A percentile compares a stretch with the other conserved stretches of the same genome.
Conservation (phyloP, 2,888 invertebrate species). For the Lobophora halterata region DNA sequence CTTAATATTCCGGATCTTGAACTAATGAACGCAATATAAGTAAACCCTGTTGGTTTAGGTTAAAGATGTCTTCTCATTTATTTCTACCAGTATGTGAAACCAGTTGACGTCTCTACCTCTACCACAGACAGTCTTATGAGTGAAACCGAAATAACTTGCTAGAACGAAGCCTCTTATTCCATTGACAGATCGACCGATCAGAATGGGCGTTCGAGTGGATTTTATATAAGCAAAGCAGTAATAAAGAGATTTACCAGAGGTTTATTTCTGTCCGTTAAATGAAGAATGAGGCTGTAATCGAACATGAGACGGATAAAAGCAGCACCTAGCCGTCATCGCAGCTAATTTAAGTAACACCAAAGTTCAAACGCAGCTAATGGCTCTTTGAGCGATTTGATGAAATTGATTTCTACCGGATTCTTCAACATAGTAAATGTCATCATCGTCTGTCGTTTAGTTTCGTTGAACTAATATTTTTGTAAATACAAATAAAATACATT, state of each 20-base stretch:
- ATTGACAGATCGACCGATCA: too few species aligned
- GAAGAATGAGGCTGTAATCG: conserved; percentile 16
- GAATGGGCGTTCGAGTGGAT: neutral
- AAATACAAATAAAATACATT: too few species aligned
- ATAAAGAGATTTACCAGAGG: conserved; percentile 7
- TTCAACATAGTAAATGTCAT: too few species aligned
- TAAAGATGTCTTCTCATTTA: conserved; percentile 5
- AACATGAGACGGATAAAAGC: conserved; percentile 22
- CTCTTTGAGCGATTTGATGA: too few species aligned
- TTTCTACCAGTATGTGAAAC: conserved; percentile 4
- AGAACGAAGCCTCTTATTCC: neutral
- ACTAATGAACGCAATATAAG: conserved; percentile 15
- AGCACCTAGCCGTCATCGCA: conserved; percentile 17
- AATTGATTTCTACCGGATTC: too few species aligned
- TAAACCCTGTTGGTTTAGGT: conserved; percentile 3
- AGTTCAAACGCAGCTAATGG: conserved; percentile 25
- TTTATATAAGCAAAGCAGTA: neutral
- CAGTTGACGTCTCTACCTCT: neutral
- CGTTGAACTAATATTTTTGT: too few species aligned
- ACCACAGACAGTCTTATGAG: neutral
- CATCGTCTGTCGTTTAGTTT: too few species aligned
- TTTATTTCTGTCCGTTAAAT: conserved; percentile 7
- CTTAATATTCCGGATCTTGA: conserved; percentile 26
- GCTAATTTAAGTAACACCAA: conserved; percentile 28
- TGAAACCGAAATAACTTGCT: neutral